Base-by-base conservation (phyloP, 2,888 invertebrate species). In the Polietes domitor region DNA sequence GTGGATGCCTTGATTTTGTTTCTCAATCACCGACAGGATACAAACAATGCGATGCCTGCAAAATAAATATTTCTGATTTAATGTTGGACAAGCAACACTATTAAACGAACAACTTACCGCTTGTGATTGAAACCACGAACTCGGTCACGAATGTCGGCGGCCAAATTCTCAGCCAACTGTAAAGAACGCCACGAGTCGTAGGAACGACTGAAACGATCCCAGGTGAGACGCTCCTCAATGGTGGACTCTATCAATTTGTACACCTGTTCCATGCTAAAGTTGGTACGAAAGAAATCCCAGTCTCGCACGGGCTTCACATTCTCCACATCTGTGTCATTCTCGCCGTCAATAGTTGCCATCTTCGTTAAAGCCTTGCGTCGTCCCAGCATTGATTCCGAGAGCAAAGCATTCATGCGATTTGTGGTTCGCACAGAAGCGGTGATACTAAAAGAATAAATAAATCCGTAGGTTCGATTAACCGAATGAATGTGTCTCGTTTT, bases 401-500 rank as follows among this genome's bases (percentile, higher is more conserved):
- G 89, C 68, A 92, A 73, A 0, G 92, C 91, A 88, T 92, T 92
- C 90, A 92, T 92, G 41, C 91, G 92, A 85, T 88, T 91, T 65
- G 92, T 91, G 53, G 92, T 92, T 21, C 92, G 90, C 84, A 92
- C 92, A 3, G 92, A 91, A 26, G 92, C 91, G 41, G 92, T 92
- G 80, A 92, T 92, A 68, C 92, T 91, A 85, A 28, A 47, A 50
- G n/a, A 65, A 15, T 9, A 32, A 28, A 53, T 37, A 21, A 47
- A 55, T 32, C 53, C 28, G 43, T 37, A 50, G 58, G n/a, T 43
- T 37, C 77, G 70, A 70, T 19, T 43, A 61, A 71, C 7, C 28
- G 58, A n/a, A n/a, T 71, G 61, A 12, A 43, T 61, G 28, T n/a
- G n/a, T 43, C 15, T 61, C 77, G 53, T 41, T 71, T 77, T 77